phyloP scores from a whole-genome alignment of 2,888 invertebrate species.

The Lycocerus yunnanus region DNA sequence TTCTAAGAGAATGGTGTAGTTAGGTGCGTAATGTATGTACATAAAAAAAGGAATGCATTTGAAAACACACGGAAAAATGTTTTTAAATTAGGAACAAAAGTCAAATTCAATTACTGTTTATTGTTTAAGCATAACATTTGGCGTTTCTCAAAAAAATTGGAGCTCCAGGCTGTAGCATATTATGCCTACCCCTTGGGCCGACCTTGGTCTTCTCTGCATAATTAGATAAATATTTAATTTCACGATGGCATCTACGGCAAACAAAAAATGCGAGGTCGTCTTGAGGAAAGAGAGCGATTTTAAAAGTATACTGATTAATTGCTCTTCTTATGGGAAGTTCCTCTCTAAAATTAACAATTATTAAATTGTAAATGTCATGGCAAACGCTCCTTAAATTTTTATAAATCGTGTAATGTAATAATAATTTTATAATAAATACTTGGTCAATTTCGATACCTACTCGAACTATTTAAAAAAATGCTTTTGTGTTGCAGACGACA shows the following conservation, averaged over 20 bases:
- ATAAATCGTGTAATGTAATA: neutral
- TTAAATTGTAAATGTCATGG: constrained; percentile 1
- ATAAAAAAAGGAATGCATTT: too few species aligned
- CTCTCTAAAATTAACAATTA: neutral
- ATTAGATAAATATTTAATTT: neutral
- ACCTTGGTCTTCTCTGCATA: neutral
- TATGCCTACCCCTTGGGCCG: too few species aligned
- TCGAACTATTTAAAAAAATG: neutral
- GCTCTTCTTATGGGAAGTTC: neutral
- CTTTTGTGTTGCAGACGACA: neutral
- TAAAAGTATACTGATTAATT: neutral
- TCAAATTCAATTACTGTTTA: too few species aligned
- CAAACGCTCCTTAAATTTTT: constrained; percentile 1
- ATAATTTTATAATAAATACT: neutral
- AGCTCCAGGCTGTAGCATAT: too few species aligned
- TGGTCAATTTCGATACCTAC: neutral
- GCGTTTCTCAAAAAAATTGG: too few species aligned
- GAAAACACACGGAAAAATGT: too few species aligned
- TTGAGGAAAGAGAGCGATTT: neutral
- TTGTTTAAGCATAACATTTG: too few species aligned
- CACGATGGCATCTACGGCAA: neutral
- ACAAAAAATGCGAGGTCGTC: neutral
- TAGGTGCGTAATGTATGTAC: too few species aligned
- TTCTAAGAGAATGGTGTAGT: too few species aligned
- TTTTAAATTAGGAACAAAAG: too few species aligned